Conservation (phyloP, 2,888 invertebrate genomes). For the Luperina testacea region DNA sequence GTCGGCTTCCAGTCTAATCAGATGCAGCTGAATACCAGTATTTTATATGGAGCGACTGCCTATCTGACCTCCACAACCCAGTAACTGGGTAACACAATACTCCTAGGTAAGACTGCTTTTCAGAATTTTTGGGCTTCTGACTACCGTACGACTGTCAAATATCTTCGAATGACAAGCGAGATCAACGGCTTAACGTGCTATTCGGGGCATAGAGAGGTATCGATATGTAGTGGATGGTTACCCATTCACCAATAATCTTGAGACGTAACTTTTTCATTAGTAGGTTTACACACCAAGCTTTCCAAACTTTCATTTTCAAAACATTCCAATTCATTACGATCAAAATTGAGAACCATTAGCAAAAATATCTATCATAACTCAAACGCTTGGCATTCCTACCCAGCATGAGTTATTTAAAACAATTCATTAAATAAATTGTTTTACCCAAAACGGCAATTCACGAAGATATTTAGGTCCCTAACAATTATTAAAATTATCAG, state of each 20-base stretch:
- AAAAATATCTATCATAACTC: constrained; percentile 34
- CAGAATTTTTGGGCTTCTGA: neutral
- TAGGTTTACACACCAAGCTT: neutral
- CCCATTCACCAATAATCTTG: neutral
- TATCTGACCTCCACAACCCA: neutral
- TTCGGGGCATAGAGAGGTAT: neutral
- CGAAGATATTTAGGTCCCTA: constrained; percentile 62
- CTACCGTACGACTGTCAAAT: neutral
- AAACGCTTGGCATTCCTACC: constrained; percentile 4
- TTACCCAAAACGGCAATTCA: constrained; percentile 56
- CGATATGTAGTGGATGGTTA: neutral
- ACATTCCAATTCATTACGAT: constrained; percentile 27
- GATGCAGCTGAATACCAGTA: neutral
- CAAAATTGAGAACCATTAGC: constrained; percentile 36
- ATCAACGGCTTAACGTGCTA: neutral
- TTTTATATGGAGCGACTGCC: neutral
- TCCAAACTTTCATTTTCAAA: constrained; percentile 18
- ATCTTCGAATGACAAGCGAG: neutral
- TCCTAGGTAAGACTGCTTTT: neutral
- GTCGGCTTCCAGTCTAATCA: neutral
- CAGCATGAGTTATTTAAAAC: constrained; percentile 53
- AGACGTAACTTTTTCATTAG: neutral
- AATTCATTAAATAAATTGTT: constrained; percentile 65
- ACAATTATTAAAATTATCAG: constrained; percentile 69
- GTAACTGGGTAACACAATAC: neutral